Conservation (phyloP, 2,113 vertebrate genomes). For the Tachycineta bicolor region DNA sequence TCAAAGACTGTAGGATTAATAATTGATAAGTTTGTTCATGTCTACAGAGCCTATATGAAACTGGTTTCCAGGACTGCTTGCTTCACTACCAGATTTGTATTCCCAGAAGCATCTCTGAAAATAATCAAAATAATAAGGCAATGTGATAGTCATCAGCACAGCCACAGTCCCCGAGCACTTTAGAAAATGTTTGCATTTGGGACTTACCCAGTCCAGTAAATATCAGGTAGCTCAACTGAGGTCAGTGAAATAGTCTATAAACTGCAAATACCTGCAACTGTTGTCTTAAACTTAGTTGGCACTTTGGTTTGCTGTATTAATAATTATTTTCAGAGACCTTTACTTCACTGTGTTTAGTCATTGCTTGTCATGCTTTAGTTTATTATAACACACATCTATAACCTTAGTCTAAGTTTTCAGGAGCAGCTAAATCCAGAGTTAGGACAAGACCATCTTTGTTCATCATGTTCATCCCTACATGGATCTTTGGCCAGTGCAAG, state of each 20-base stretch:
- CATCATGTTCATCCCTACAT: neutral
- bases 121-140: neutral
- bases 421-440: neutral
- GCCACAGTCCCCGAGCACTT: neutral
- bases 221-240: neutral
- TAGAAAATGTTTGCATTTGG: neutral
- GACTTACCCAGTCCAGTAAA: neutral
- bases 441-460: neutral
- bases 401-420: neutral
- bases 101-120: neutral
- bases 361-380: neutral
- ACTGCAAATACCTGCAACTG: neutral
- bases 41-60: neutral
- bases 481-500: neutral
- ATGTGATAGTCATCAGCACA: neutral
- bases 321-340: neutral
- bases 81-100: neutral
- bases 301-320: neutral
- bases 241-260: neutral
- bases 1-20: neutral
- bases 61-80: neutral
- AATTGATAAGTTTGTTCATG: neutral
- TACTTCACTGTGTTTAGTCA: neutral
- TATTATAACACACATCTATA: neutral
- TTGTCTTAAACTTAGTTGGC: neutral